A percentile compares a stretch with the other conserved stretches of the same genome.
Conservation (phyloP, 1,140 invertebrate species). For the Aricia agestis region DNA sequence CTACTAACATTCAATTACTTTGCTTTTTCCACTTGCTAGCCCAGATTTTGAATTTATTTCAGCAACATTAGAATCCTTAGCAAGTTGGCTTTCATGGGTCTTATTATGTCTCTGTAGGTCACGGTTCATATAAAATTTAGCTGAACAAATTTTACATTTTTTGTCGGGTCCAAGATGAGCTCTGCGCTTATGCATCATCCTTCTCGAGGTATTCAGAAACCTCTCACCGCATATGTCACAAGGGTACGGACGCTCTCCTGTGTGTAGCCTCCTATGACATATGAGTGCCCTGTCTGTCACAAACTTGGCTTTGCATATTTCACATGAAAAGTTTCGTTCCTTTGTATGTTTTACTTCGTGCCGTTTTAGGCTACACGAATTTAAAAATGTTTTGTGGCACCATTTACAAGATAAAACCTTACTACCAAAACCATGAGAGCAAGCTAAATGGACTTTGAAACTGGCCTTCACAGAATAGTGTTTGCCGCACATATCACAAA, state of each 20-base stretch:
- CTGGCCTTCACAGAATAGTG: slow-evolving; percentile 45
- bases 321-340: slow-evolving; percentile 53
- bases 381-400: slow-evolving; percentile 61
- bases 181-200: slow-evolving; percentile 51
- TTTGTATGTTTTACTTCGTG: slow-evolving; percentile 58
- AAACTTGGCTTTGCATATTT: slow-evolving; percentile 51
- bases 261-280: slow-evolving; percentile 54
- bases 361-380: slow-evolving; percentile 43
- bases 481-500: slow-evolving; percentile 58
- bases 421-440: slow-evolving; percentile 51
- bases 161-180: slow-evolving; percentile 53
- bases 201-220: slow-evolving; percentile 56
- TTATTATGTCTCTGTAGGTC: slow-evolving; percentile 43
- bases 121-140: slow-evolving; percentile 42
- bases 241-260: slow-evolving; percentile 52
- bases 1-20: too few relatives aligned
- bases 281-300: slow-evolving; percentile 48
- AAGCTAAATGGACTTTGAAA: slow-evolving; percentile 48
- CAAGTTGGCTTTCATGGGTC: slow-evolving; percentile 46
- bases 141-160: slow-evolving; percentile 46
- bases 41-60: background rate
- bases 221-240: slow-evolving; percentile 54
- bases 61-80: slow-evolving; percentile 40
- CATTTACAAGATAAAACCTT: slow-evolving; percentile 43
- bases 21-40: too few relatives aligned